Evolutionary conservation across 2,113 vertebrate species (phyloP), one percentile per base, ranked within the genome.

Genomic region (Paedocypris sp.): DNA sequence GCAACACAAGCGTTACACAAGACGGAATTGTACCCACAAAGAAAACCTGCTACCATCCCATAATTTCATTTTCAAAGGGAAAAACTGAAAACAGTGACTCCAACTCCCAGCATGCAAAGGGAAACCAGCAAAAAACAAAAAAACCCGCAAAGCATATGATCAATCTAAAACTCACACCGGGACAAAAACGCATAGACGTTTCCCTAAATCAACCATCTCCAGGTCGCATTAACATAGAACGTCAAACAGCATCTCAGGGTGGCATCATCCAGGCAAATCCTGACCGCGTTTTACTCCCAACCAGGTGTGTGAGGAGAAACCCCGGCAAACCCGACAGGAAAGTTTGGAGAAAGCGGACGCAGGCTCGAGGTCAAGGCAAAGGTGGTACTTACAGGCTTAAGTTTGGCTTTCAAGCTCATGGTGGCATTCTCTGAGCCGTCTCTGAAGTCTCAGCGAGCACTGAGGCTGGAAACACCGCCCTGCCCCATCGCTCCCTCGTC

Each of bases 361-460:
- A n/a, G 41, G 7, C 32, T 41, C 28, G 18, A 43, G 45, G 20
- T 33, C 23, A 60, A 20, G 22, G 18, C 15, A 68, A 54, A 42
- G 6, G 15, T 60, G 53, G 50, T 73, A 81, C 88, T 87, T 77
- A 87, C 80, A 13, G 80, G 85, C 70, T 84, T 82, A 32, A 87
- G 83, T 80, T 74, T 78, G 51, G 80, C 74, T 71, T 60, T 66
- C 73, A 86, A 70, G 79, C 83, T 90, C 86, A 84, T 86, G 77
- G 46, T 77, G 78, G 65, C 52, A 66, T 69, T 64, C 56, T 67
- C 39, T 49, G 63, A 42, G 54, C 64, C 67, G 45, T 56, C 64
- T n/a, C 72, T 36, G 69, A 59, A 73, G 39, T 45, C 66, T 26
- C 36, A 67, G 66, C 73, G 41, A 59, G 52, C 53, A 78, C 60